Evolutionary conservation across 1,140 invertebrate genomes (phyloP).

Genomic region (Caenorhabditis briggsae): DNA sequence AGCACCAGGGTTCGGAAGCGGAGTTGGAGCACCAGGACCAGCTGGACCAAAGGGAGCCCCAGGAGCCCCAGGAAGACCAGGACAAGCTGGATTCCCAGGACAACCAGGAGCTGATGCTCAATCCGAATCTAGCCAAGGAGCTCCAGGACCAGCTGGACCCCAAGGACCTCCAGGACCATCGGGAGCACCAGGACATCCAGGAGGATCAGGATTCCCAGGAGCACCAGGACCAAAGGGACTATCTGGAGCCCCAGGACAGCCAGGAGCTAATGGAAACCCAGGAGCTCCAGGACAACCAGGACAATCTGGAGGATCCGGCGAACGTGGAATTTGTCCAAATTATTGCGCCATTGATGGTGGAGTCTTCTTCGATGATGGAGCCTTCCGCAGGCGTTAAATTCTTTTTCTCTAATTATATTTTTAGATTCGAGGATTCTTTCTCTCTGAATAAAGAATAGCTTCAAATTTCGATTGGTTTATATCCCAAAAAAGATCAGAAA

Average conservation of each 20-base stretch:
- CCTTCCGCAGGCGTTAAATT: conserved; percentile 26
- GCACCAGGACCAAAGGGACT: conserved; percentile 58
- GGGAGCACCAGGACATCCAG: conserved; percentile 59
- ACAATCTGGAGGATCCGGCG: conserved; percentile 49
- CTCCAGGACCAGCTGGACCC: conserved; percentile 45
- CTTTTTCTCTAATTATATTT: not conserved
- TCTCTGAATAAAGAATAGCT: not conserved
- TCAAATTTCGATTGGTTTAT: not conserved
- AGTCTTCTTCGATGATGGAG: conserved; percentile 44
- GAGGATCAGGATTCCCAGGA: conserved; percentile 58
- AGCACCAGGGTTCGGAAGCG: conserved; percentile 47
- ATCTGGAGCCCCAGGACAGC: conserved; percentile 53
- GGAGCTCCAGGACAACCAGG: conserved; percentile 62
- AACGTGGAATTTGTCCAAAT: conserved; percentile 59
- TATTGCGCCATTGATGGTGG: conserved; percentile 39
- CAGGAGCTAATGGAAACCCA: conserved; percentile 60
- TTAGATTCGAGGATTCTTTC: not conserved
- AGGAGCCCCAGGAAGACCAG: conserved; percentile 63
- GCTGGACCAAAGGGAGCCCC: conserved; percentile 61
- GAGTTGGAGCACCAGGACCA: conserved; percentile 59
- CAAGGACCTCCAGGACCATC: conserved; percentile 63
- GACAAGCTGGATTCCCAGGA: conserved; percentile 63
- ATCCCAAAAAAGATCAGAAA: not conserved
- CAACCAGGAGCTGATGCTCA: conserved; percentile 56
- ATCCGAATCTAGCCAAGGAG: conserved; percentile 47